A percentile compares a stretch with the other conserved stretches of the same genome.
Conservation (phyloP, 2,113 vertebrate species). For the Danio rerio region GRCz12tu NC_133182.1:37834001-37834500, state of each 20-base stretch:
- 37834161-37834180: slow-evolving; percentile 70
- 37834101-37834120: slow-evolving; percentile 73
- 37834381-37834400: not conserved
- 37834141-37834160: slow-evolving; percentile 72
- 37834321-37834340: slow-evolving; percentile 34
- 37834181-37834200: slow-evolving; percentile 71
- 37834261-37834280: slow-evolving; percentile 49
- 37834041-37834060: slow-evolving; percentile 76
- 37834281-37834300: slow-evolving; percentile 28
- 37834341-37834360: slow-evolving; percentile 25
- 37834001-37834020: slow-evolving; percentile 65
- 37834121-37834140: slow-evolving; percentile 66
- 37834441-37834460: not conserved
- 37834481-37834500: slow-evolving; percentile 13
- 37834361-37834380: not conserved
- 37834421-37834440: not conserved
- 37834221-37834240: slow-evolving; percentile 60
- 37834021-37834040: slow-evolving; percentile 80
- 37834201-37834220: slow-evolving; percentile 63
- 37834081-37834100: slow-evolving; percentile 71
- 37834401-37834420: not conserved
- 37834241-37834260: slow-evolving; percentile 57
- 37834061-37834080: slow-evolving; percentile 72
- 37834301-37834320: slow-evolving; percentile 45
- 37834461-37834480: not conserved